Evolutionary conservation across 1,140 invertebrate genomes (phyloP).

Genomic region (Saxidomus purpurata): DNA sequence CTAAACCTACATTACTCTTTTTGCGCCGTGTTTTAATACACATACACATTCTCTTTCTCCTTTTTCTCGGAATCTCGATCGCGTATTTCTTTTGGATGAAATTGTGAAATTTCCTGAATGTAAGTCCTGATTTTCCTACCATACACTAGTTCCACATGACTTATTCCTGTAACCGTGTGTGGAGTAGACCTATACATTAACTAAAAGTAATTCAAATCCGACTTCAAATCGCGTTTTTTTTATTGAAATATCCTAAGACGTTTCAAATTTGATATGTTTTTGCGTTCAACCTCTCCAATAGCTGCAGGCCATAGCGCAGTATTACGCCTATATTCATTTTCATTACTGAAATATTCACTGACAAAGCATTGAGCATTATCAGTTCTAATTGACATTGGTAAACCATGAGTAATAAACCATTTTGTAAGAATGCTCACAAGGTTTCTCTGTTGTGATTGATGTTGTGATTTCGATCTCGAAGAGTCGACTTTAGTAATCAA

Average conservation of each 20-base stretch:
- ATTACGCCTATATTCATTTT: constrained; percentile 53
- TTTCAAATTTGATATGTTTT: constrained; percentile 66
- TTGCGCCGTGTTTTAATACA: too few relatives aligned
- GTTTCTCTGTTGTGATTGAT: constrained; percentile 58
- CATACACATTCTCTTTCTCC: constrained; percentile 61
- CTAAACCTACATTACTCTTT: too few relatives aligned
- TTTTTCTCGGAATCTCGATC: constrained; percentile 68
- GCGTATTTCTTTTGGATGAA: constrained; percentile 56
- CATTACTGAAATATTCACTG: constrained; percentile 28
- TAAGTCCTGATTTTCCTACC: constrained; percentile 66
- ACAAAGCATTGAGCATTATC: constrained; percentile 61
- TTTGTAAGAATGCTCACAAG: constrained; percentile 31
- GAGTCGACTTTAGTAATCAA: constrained; percentile 68
- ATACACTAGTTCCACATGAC: constrained; percentile 67
- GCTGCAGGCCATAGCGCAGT: constrained; percentile 68
- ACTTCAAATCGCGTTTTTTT: constrained; percentile 55
- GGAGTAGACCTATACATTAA: constrained; percentile 52
- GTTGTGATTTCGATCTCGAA: constrained; percentile 61
- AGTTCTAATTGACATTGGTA: constrained; percentile 33
- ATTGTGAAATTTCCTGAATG: too few relatives aligned
- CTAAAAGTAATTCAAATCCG: constrained; percentile 55
- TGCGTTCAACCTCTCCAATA: constrained; percentile 72
- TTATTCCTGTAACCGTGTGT: constrained; percentile 58
- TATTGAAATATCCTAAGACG: too few relatives aligned
- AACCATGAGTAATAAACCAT: too few relatives aligned